A percentile compares a stretch with the other conserved stretches of the same genome.
phyloP scores from a whole-genome alignment of 2,888 invertebrate genomes.

The Drosophila neoperkinsi region DNA sequence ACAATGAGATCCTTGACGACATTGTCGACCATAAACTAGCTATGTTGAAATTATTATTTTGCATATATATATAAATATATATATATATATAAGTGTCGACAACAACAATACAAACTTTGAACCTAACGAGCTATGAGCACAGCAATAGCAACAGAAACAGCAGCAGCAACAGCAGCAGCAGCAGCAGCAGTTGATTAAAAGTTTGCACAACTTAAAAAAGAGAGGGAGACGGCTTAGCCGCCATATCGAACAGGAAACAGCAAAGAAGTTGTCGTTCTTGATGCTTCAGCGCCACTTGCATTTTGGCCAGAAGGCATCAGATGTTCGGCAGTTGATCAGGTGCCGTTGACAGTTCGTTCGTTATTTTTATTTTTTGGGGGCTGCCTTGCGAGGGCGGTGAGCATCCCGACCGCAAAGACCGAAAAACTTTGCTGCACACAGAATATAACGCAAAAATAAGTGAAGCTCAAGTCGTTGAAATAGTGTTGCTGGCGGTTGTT shows the following conservation, averaged over 20 bases:
- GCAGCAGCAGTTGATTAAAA: slow-evolving; percentile 76
- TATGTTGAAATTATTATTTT: slow-evolving; percentile 69
- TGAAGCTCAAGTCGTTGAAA: slow-evolving; percentile 61
- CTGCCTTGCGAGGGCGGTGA: background rate
- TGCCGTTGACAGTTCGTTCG: slow-evolving; percentile 72
- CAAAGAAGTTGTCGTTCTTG: slow-evolving; percentile 52
- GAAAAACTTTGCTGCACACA: slow-evolving; percentile 55
- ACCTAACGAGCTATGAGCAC: slow-evolving; percentile 62
- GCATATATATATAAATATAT: slow-evolving; percentile 42
- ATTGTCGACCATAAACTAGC: slow-evolving; percentile 67
- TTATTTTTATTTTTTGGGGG: slow-evolving; percentile 1
- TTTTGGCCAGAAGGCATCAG: slow-evolving; percentile 57
- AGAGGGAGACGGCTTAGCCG: background rate
- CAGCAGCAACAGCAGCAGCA: slow-evolving; percentile 38
- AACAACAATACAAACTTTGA: slow-evolving; percentile 31
- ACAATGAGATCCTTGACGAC: slow-evolving; percentile 57
- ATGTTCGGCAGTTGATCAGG: slow-evolving; percentile 57
- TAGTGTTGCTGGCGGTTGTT: background rate
- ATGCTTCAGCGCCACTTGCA: slow-evolving; percentile 48
- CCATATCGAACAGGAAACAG: slow-evolving; percentile 55
- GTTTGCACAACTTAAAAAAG: slow-evolving; percentile 69
- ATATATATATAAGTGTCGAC: background rate
- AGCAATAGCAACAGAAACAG: slow-evolving; percentile 62
- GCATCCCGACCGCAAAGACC: slow-evolving; percentile 48
- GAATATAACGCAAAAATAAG: slow-evolving; percentile 61